These are phyloP conservation scores for Eutolmus rufibarbis DNA, from an alignment of 2,888 invertebrate genomes.

Conservation along the genomic window DNA sequence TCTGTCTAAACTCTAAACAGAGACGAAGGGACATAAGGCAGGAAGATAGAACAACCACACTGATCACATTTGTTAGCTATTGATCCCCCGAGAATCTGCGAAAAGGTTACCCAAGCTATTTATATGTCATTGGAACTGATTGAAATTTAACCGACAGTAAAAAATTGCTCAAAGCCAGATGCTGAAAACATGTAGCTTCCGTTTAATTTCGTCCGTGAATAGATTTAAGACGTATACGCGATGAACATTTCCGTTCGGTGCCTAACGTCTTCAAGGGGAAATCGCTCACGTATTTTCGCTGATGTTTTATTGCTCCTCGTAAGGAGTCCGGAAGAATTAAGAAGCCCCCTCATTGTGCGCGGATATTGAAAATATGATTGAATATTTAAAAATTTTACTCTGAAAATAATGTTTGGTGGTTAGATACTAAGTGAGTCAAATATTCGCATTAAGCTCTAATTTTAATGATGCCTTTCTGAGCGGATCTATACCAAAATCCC, in stretches of 20 bases:
- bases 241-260: background rate
- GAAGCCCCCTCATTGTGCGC: background rate
- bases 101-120: conserved; percentile 36
- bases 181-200: conserved; percentile 25
- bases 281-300: background rate
- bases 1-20: background rate
- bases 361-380: background rate
- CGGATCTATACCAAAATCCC: too few species aligned
- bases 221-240: conserved; percentile 18
- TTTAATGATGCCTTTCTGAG: too few species aligned
- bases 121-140: conserved; percentile 33
- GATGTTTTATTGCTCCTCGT: background rate
- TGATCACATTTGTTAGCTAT: background rate
- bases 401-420: background rate
- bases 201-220: conserved; percentile 37
- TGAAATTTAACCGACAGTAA: conserved; percentile 38
- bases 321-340: background rate
- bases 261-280: background rate
- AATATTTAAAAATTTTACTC: background rate
- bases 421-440: background rate
- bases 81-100: conserved; percentile 28
- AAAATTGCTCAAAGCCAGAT: conserved; percentile 37
- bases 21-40: background rate
- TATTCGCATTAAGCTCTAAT: background rate
- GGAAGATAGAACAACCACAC: background rate